These are phyloP conservation scores for Murina feae DNA, from an alignment of 2,113 vertebrate genomes.

Conservation along the genomic window DNA sequence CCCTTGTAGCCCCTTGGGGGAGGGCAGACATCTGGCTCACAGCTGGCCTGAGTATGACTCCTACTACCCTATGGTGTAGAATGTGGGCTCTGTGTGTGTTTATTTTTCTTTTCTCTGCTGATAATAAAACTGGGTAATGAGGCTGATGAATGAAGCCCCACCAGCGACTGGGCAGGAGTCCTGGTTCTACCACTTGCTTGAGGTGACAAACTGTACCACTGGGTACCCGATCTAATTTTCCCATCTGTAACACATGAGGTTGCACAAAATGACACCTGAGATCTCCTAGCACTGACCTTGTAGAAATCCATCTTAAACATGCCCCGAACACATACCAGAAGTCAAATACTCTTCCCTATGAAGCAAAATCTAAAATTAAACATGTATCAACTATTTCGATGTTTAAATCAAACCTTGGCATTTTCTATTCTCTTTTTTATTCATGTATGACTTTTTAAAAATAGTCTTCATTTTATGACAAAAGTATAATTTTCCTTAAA, in stretches of 20 bases:
- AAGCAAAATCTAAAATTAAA: slow-evolving; percentile 1
- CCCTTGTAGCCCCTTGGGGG: neutral
- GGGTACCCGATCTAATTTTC: neutral
- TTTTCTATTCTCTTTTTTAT: slow-evolving; percentile 37
- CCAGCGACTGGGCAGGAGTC: neutral
- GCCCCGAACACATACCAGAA: neutral
- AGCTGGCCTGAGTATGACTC: neutral
- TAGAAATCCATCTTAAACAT: neutral
- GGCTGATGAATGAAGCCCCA: neutral
- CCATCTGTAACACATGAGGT: neutral
- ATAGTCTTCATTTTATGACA: neutral
- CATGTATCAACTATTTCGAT: slow-evolving; percentile 27
- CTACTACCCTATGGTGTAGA: neutral
- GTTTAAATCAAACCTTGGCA: slow-evolving; percentile 44
- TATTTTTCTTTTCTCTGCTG: slow-evolving; percentile 47
- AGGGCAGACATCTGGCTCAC: slow-evolving; percentile 46
- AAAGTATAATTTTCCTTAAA: neutral
- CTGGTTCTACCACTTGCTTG: neutral
- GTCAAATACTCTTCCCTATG: neutral
- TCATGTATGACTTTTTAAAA: neutral
- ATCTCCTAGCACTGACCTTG: neutral
- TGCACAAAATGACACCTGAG: neutral
- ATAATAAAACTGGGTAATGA: slow-evolving; percentile 28
- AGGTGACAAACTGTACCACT: neutral
- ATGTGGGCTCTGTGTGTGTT: neutral